phyloP scores from a whole-genome alignment of 2,797 vertebrate species.

The Hemitrygon akajei region DNA sequence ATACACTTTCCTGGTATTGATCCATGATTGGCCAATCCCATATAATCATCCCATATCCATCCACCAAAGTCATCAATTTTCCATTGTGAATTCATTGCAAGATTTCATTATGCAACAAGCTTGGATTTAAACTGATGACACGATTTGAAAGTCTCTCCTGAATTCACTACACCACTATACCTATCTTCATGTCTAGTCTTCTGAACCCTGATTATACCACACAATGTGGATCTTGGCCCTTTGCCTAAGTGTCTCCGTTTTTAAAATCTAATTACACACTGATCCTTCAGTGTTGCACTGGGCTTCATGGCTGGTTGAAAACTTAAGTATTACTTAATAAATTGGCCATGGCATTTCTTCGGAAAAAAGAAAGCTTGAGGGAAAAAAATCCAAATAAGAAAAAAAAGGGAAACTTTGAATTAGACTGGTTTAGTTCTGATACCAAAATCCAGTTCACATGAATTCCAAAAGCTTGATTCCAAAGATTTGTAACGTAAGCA shows the following conservation, averaged over 20 bases:
- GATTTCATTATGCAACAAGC: background rate
- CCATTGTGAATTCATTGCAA: no score
- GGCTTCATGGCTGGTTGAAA: background rate
- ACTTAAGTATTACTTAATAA: background rate
- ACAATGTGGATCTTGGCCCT: constrained; percentile 3
- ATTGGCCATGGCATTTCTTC: background rate
- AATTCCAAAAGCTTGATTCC: background rate
- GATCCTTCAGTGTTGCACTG: background rate
- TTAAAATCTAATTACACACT: background rate
- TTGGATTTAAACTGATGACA: background rate
- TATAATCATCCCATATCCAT: no score
- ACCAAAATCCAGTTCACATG: background rate
- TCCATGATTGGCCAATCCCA: background rate
- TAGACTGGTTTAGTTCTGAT: background rate
- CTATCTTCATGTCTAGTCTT: background rate
- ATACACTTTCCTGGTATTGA: no score
- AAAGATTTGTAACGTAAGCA: background rate
- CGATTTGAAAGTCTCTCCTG: background rate
- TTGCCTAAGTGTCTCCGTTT: background rate
- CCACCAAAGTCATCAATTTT: no score
- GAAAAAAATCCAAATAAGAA: background rate
- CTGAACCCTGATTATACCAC: background rate
- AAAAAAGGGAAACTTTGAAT: background rate
- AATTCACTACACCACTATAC: background rate
- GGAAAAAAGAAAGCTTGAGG: background rate